Conservation (phyloP, 2,888 invertebrate genomes). For the Schrankia costaestrigalis region DNA sequence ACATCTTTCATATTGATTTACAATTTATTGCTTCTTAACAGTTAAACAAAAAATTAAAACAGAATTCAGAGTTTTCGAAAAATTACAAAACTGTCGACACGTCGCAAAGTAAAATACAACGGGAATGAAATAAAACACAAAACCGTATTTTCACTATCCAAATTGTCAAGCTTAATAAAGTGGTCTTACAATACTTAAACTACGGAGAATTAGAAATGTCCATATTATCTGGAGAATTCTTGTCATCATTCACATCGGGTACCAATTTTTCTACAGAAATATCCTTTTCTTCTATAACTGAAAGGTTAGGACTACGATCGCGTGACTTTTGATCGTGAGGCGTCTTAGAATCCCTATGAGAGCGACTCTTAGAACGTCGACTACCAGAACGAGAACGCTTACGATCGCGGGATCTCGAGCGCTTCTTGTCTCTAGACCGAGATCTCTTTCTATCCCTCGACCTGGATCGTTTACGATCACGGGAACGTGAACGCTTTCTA, state of each 20-base stretch:
- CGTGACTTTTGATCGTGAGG: constrained; percentile 61
- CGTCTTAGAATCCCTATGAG: constrained; percentile 66
- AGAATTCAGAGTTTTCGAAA: constrained; percentile 11
- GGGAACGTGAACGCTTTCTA: constrained; percentile 78
- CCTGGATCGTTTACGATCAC: constrained; percentile 70
- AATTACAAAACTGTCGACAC: constrained; percentile 4
- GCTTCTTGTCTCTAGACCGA: constrained; percentile 68
- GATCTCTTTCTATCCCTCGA: constrained; percentile 74
- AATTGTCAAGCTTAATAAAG: too few relatives aligned
- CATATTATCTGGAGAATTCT: constrained; percentile 86
- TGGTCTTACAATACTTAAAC: constrained; percentile 9
- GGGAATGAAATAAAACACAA: constrained; percentile 1
- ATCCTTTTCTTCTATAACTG: constrained; percentile 53
- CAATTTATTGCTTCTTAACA: constrained; percentile 28
- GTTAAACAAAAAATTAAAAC: constrained; percentile 17
- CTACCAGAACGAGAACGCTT: constrained; percentile 68
- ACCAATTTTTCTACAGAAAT: constrained; percentile 45
- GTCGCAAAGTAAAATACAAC: constrained; percentile 1
- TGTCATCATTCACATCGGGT: constrained; percentile 73
- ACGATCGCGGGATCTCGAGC: constrained; percentile 66
- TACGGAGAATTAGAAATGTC: constrained; percentile 90
- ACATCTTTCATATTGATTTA: constrained; percentile 3
- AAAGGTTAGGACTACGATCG: constrained; percentile 58
- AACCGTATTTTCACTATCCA: too few relatives aligned
- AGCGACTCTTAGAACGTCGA: constrained; percentile 66